phyloP scores from a whole-genome alignment of 2,797 vertebrate genomes.

The Varecia variegata region DNA sequence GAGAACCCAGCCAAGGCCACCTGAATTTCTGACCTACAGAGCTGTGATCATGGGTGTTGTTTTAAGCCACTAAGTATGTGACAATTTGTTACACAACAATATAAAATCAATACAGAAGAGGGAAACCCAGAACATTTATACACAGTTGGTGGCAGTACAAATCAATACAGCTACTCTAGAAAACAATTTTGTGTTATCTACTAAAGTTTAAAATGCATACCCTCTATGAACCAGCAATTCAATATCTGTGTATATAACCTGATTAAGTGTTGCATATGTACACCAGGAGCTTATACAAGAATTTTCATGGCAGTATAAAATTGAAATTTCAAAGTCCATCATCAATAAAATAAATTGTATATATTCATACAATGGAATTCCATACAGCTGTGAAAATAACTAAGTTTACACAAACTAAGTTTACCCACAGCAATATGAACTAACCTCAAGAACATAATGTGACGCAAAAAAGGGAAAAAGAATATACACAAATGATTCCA shows the following conservation, averaged over 20 bases:
- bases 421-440: not conserved
- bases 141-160: not conserved
- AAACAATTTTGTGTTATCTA: not conserved
- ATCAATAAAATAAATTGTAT: not conserved
- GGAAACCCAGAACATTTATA: not conserved
- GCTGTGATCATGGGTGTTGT: not conserved
- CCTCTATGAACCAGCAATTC: not conserved
- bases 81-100: not conserved
- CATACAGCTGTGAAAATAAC: not conserved
- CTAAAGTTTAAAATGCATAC: not conserved
- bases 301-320: not conserved
- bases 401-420: not conserved
- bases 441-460: not conserved
- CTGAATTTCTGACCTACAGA: not conserved
- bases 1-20: not conserved
- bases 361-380: not conserved
- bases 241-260: not conserved
- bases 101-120: not conserved
- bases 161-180: not conserved
- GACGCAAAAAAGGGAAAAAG: not conserved
- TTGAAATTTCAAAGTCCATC: constrained; percentile 22
- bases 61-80: not conserved
- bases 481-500: not conserved
- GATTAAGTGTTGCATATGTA: not conserved
- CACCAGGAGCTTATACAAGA: not conserved